Conservation (phyloP, 2,888 invertebrate genomes). For the Metallyticus violacea region DNA sequence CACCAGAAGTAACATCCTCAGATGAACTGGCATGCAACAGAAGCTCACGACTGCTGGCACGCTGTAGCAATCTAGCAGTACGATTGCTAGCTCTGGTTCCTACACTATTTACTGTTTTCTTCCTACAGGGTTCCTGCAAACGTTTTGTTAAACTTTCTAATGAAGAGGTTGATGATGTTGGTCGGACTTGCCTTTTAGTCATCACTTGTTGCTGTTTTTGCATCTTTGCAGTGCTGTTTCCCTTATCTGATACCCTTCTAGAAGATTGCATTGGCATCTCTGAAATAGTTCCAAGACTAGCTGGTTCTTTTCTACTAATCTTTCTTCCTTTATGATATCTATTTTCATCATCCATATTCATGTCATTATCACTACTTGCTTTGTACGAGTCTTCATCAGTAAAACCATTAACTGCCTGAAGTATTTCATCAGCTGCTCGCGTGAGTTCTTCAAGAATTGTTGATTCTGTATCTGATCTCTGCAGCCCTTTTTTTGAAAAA, state of each 20-base stretch:
- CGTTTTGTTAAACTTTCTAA: constrained; percentile 42
- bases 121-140: constrained; percentile 15
- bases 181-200: constrained; percentile 32
- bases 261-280: constrained; percentile 25
- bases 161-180: constrained; percentile 44
- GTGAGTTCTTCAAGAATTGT: constrained; percentile 56
- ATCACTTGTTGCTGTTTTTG: neutral
- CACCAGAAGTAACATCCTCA: constrained; percentile 48
- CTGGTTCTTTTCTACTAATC: neutral
- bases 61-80: constrained; percentile 49
- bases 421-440: constrained; percentile 57
- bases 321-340: constrained; percentile 33
- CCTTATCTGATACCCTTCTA: neutral
- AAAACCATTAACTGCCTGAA: constrained; percentile 54
- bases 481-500: neutral
- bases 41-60: constrained; percentile 51
- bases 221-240: neutral
- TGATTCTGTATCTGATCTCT: constrained; percentile 24
- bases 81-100: constrained; percentile 8
- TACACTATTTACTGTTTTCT: constrained; percentile 32
- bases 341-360: constrained; percentile 44
- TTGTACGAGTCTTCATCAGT: constrained; percentile 50
- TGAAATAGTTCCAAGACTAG: constrained; percentile 34
- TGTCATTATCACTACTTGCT: constrained; percentile 42
- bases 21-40: constrained; percentile 47